phyloP scores from a whole-genome alignment of 2,113 vertebrate genomes.

The Notiomystis cincta region DNA sequence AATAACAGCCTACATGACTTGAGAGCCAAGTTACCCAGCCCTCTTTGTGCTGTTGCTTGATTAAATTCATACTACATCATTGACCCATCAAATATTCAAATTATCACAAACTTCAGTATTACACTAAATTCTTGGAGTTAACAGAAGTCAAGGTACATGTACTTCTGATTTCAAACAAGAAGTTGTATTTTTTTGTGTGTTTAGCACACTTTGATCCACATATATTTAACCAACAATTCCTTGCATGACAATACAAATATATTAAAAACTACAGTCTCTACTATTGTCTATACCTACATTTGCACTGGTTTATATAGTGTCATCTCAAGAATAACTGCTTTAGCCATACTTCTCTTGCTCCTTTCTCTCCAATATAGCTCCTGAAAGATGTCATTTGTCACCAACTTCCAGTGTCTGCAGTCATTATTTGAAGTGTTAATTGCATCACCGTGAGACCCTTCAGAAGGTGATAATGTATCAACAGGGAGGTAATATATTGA shows the following conservation, averaged over 20 bases:
- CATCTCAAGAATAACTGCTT: neutral
- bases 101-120: neutral
- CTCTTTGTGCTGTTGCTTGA: neutral
- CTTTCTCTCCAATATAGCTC: neutral
- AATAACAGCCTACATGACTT: neutral
- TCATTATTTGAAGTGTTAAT: neutral
- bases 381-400: neutral
- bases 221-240: neutral
- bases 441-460: neutral
- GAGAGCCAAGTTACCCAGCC: neutral
- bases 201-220: neutral
- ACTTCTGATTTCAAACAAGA: neutral
- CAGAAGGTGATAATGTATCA: neutral
- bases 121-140: neutral
- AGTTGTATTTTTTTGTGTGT: neutral
- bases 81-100: neutral
- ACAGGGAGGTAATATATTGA: neutral
- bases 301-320: neutral
- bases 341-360: neutral
- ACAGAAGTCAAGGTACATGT: neutral
- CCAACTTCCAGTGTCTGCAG: neutral
- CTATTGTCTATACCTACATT: neutral
- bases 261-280: neutral
- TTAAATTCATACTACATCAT: constrained; percentile 9
- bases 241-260: neutral